Evolutionary conservation across 2,888 invertebrate species (phyloP).

Genomic region (Phengaris alcon): DNA sequence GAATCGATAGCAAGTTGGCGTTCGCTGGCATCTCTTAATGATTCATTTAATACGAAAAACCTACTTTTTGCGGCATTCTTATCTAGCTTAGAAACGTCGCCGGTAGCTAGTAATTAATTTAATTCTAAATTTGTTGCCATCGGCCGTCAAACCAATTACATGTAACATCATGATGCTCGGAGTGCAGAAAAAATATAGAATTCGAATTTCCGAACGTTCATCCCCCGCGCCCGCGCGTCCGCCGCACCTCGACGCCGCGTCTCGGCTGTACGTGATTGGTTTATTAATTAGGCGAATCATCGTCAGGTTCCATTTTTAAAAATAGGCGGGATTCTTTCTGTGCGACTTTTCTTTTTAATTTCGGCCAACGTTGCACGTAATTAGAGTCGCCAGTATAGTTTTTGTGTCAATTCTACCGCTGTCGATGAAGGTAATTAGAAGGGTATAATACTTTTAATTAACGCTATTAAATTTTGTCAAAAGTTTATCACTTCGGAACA

Average conservation of each 20-base stretch:
- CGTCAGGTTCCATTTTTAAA: conserved; percentile 71
- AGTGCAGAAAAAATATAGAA: conserved; percentile 76
- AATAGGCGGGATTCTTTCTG: conserved; percentile 79
- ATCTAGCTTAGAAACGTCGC: conserved; percentile 50
- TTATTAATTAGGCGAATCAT: conserved; percentile 80
- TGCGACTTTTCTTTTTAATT: conserved; percentile 77
- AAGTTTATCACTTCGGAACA: conserved; percentile 18
- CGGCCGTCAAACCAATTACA: conserved; percentile 75
- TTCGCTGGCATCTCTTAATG: conserved; percentile 49
- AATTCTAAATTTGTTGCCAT: conserved; percentile 63
- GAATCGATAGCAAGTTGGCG: conserved; percentile 46
- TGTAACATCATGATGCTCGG: conserved; percentile 70
- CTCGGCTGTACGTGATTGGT: conserved; percentile 79
- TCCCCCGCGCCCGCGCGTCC: conserved; percentile 78
- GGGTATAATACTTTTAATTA: conserved; percentile 25
- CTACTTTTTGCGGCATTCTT: conserved; percentile 43
- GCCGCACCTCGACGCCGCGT: conserved; percentile 77
- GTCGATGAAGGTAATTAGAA: conserved; percentile 59
- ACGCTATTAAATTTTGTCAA: conserved; percentile 23
- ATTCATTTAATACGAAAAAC: conserved; percentile 45
- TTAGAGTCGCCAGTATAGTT: conserved; percentile 70
- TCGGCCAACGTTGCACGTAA: conserved; percentile 74
- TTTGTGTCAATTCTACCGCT: conserved; percentile 64
- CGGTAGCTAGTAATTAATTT: conserved; percentile 52
- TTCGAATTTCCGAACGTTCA: conserved; percentile 77